Evolutionary conservation across 2,888 invertebrate genomes (phyloP).

Genomic region (Coelinius sp.): DNA sequence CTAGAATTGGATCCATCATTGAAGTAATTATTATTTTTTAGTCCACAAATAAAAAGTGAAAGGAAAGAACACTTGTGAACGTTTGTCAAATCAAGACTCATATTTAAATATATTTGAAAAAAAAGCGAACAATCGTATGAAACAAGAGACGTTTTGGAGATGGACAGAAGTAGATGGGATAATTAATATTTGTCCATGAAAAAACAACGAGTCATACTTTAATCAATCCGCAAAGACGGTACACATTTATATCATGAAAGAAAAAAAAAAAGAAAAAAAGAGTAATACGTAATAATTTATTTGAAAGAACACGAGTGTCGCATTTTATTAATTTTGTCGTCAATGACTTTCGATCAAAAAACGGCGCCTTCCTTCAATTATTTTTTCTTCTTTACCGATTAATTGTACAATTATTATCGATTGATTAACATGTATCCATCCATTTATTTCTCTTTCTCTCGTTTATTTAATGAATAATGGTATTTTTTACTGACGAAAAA

Average conservation of each 20-base stretch:
- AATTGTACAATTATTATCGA: slow-evolving; percentile 4
- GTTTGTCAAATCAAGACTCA: slow-evolving; percentile 64
- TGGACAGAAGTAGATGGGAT: slow-evolving; percentile 48
- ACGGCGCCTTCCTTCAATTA: not conserved
- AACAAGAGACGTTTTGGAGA: not conserved
- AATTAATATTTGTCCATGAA: slow-evolving; percentile 47
- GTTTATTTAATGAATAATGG: not conserved
- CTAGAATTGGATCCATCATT: slow-evolving; percentile 45
- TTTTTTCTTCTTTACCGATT: not conserved
- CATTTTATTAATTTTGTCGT: slow-evolving; percentile 6
- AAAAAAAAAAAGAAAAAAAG: not conserved
- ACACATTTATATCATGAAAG: not conserved
- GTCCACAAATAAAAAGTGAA: slow-evolving; percentile 64
- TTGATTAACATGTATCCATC: slow-evolving; percentile 1
- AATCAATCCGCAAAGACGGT: not conserved
- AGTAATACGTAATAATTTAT: slow-evolving; percentile 3
- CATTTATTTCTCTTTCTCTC: slow-evolving; percentile 5
- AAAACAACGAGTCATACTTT: slow-evolving; percentile 22
- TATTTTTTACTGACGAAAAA: slow-evolving; percentile 3
- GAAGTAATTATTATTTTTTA: slow-evolving; percentile 60
- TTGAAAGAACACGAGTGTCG: not conserved
- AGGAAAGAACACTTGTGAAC: slow-evolving; percentile 53
- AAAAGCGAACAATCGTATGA: not conserved
- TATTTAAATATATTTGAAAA: slow-evolving; percentile 34
- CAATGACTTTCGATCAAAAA: not conserved